Base-by-base conservation (phyloP, 2,888 invertebrate species). In the Meandrusa payeni region DNA sequence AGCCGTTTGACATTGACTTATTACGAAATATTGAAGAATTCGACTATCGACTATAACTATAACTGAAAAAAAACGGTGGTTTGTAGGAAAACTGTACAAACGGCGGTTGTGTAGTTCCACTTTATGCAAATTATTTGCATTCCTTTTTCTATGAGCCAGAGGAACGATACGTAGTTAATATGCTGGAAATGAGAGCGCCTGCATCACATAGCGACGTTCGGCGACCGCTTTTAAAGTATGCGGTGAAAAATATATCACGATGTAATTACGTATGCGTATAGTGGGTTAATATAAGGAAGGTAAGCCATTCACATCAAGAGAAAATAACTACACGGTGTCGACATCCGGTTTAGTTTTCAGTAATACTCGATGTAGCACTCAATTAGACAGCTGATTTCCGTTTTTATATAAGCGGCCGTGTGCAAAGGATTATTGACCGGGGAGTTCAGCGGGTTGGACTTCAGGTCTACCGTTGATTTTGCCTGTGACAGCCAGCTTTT, bases 91-190 rank as follows among this genome's bases (percentile, higher is more conserved):
- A 34, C 20, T 3, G 24, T 20, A 19, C 36, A 31, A 29, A 43
- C 13, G 31, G 10, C 31, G 28, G 36, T 31, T 3, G 10, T n/a
- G 2, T 13, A 37, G 37, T 19, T 31, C 37, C 20, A 37, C 24
- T 37, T 36, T 32, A 43, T 37, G 37, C 31, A 13, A 23, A 42
- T 37, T 43, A 43, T 43, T 37, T 43, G 42, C 36, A 37, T 43
- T 32, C 24, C 24, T 28, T 37, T 37, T 37, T 43, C 29, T 17
- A 12, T 31, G 19, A 37, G 37, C 26, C 31, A 19, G 36, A 13
- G 19, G 26, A 32, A 24, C 24, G 24, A 26, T 37, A 37, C 31
- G 10, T 31, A 5, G 20, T 22, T 42, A 11, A 42, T 31, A 31
- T 6, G 37, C 5, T 31, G 31, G 31, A 43, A 43, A 43, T 12